phyloP scores from a whole-genome alignment of 1,140 invertebrate genomes.

The Bilobella aurantiaca region DNA sequence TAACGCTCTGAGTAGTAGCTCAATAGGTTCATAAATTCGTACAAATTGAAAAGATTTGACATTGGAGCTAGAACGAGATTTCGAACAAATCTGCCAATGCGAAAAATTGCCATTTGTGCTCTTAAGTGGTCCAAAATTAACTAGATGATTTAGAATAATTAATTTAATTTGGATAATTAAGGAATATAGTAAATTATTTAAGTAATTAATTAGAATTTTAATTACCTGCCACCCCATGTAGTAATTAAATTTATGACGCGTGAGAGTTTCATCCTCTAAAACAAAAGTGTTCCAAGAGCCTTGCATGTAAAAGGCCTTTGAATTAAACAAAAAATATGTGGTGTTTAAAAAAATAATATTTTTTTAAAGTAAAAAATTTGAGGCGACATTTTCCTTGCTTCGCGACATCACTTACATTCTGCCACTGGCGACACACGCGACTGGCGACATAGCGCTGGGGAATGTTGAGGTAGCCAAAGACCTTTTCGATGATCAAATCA shows the following conservation, averaged over 20 bases:
- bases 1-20: constrained; percentile 55
- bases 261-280: constrained; percentile 60
- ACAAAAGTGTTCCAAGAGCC: constrained; percentile 62
- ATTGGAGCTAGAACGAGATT: constrained; percentile 60
- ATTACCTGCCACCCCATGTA: constrained; percentile 72
- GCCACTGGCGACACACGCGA: constrained; percentile 58
- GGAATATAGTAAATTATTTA: neutral
- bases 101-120: constrained; percentile 58
- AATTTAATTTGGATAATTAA: no score
- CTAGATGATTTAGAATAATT: no score
- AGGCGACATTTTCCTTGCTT: constrained; percentile 18
- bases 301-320: constrained; percentile 57
- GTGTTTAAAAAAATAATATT: neutral
- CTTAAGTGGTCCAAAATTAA: constrained; percentile 64
- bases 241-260: constrained; percentile 64
- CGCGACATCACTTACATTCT: constrained; percentile 38
- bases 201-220: constrained; percentile 1
- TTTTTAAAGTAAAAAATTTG: constrained; percentile 28
- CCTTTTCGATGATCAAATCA: constrained; percentile 63
- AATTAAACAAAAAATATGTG: neutral
- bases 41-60: constrained; percentile 69
- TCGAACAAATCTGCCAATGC: constrained; percentile 56
- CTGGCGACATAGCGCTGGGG: constrained; percentile 62
- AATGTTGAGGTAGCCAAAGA: constrained; percentile 59
- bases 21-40: constrained; percentile 70